Conservation (phyloP, 2,888 invertebrate species). For the Arrhopalites spinosus region DNA sequence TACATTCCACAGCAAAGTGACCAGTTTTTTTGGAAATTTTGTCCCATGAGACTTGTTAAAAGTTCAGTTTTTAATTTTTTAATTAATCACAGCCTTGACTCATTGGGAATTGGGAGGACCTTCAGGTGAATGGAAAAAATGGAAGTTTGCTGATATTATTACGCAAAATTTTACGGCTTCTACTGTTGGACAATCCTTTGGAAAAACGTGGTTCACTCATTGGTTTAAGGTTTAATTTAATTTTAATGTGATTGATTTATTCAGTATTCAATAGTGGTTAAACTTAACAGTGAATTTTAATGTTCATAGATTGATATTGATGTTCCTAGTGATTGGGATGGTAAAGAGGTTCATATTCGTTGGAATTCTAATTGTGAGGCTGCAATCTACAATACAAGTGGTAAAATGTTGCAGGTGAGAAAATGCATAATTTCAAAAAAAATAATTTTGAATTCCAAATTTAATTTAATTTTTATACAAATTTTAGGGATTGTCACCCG, state of each 20-base stretch:
- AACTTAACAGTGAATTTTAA: not conserved
- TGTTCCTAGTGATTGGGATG: constrained; percentile 60
- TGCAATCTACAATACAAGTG: constrained; percentile 58
- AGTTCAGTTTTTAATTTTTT: not conserved
- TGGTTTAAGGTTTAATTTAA: constrained; percentile 60
- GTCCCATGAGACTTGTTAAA: too few relatives aligned
- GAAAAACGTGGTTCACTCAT: constrained; percentile 62
- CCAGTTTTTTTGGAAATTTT: too few relatives aligned
- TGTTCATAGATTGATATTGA: constrained; percentile 57
- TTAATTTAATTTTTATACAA: not conserved
- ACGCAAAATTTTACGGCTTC: constrained; percentile 50
- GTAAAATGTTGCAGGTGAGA: constrained; percentile 59
- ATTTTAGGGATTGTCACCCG: constrained; percentile 49
- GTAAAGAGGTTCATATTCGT: constrained; percentile 60
- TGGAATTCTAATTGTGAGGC: constrained; percentile 62
- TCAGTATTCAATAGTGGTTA: not conserved
- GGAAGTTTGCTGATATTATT: constrained; percentile 39
- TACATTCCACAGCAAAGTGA: too few relatives aligned
- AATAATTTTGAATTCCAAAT: not conserved
- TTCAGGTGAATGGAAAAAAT: constrained; percentile 61
- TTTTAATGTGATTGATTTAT: not conserved
- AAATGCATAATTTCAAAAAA: too few relatives aligned
- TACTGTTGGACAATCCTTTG: constrained; percentile 57
- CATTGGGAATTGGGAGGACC: constrained; percentile 4
- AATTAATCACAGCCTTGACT: not conserved